Evolutionary conservation across 2,888 invertebrate genomes (phyloP).

Genomic region (Automeris io): DNA sequence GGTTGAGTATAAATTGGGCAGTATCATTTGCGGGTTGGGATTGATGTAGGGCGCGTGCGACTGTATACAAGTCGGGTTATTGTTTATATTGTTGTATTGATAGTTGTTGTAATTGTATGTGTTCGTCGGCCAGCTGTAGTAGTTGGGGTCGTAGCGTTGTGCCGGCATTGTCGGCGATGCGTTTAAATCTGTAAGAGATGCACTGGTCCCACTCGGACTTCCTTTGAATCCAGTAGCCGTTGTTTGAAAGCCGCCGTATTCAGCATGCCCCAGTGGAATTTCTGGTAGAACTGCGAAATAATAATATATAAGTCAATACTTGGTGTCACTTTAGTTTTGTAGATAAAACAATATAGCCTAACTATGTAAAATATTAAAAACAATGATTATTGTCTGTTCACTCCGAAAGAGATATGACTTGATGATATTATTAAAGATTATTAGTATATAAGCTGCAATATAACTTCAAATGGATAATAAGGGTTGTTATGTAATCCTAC

Average conservation of each 20-base stretch:
- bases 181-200: conserved; percentile 67
- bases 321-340: too few relatives aligned
- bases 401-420: too few relatives aligned
- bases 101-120: conserved; percentile 83
- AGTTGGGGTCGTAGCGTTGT: conserved; percentile 73
- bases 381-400: too few relatives aligned
- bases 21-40: conserved; percentile 82
- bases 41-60: conserved; percentile 79
- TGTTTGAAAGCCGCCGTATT: conserved; percentile 62
- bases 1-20: conserved; percentile 88
- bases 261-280: conserved; percentile 62
- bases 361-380: too few relatives aligned
- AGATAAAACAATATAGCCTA: too few relatives aligned
- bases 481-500: too few relatives aligned
- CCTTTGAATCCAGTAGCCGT: conserved; percentile 55
- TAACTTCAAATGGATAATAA: too few relatives aligned
- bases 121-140: conserved; percentile 79
- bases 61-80: conserved; percentile 68
- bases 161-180: conserved; percentile 38
- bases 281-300: conserved; percentile 74
- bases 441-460: too few relatives aligned
- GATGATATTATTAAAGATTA: too few relatives aligned
- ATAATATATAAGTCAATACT: too few relatives aligned
- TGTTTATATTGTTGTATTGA: conserved; percentile 81
- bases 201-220: conserved; percentile 49